phyloP scores from a whole-genome alignment of 2,888 invertebrate species.

The Amorpha juglandis region DNA sequence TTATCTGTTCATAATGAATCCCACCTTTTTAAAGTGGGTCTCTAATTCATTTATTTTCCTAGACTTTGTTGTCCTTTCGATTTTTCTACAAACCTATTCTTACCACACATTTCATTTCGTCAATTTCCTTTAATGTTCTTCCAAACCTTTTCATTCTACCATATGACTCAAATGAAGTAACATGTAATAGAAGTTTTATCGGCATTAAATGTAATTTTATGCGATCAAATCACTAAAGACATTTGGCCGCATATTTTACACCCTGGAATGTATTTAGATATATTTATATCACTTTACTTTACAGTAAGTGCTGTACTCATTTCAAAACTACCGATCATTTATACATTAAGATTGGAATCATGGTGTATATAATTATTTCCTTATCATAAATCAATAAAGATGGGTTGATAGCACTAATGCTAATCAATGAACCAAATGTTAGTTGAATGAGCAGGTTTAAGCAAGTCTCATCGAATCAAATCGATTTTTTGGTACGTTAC shows the following conservation, averaged over 20 bases:
- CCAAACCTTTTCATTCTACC: not conserved
- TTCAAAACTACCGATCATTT: not conserved
- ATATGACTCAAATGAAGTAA: not conserved
- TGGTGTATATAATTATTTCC: not conserved
- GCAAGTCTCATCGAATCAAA: too few relatives aligned
- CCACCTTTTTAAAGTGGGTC: too few relatives aligned
- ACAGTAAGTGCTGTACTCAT: not conserved
- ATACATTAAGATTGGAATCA: not conserved
- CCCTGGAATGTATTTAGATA: slow-evolving; percentile 4
- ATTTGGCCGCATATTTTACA: not conserved
- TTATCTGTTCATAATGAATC: too few relatives aligned
- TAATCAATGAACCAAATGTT: not conserved
- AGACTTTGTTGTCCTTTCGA: too few relatives aligned
- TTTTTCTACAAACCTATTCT: too few relatives aligned
- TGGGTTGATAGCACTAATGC: not conserved
- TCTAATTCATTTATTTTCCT: too few relatives aligned
- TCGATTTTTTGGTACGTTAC: too few relatives aligned
- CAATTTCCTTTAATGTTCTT: too few relatives aligned
- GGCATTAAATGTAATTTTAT: not conserved
- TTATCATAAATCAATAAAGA: not conserved
- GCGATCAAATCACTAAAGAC: slow-evolving; percentile 6
- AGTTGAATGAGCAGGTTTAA: not conserved
- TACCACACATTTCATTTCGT: too few relatives aligned
- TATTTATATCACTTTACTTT: not conserved
- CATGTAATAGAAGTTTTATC: not conserved